phyloP scores from a whole-genome alignment of 2,797 vertebrate species.

The Lacerta agilis region DNA sequence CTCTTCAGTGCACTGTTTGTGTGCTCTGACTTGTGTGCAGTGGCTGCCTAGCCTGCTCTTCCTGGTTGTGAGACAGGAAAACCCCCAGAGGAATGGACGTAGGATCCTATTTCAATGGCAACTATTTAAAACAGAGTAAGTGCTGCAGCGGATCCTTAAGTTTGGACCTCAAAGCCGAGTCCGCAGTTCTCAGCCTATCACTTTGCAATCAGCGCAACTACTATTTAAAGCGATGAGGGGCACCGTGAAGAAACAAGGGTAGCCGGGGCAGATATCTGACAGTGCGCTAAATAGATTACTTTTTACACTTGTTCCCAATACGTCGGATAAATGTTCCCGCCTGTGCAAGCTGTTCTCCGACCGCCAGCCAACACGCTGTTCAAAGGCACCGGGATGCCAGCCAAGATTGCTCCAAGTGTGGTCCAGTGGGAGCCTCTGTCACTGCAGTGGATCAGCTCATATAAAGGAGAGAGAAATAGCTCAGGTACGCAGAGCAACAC shows the following conservation, averaged over 20 bases:
- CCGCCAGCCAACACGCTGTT: constrained; percentile 23
- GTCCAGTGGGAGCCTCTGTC: constrained; percentile 14
- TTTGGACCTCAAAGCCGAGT: neutral
- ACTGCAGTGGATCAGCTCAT: constrained; percentile 12
- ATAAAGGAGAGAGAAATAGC: constrained; percentile 4
- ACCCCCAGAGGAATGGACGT: neutral
- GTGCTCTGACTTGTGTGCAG: neutral
- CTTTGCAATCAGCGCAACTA: neutral
- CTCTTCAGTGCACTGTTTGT: neutral
- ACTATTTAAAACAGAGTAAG: constrained; percentile 7
- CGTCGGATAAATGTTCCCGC: constrained; percentile 28
- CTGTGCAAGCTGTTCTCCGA: constrained; percentile 28
- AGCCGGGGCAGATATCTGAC: neutral
- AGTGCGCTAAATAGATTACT: constrained; percentile 20
- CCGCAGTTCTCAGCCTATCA: neutral
- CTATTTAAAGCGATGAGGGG: constrained; percentile 1
- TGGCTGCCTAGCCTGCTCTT: neutral
- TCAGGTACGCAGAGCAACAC: constrained; percentile 5
- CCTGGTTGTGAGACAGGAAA: neutral
- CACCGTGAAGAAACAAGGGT: neutral
- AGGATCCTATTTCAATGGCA: neutral
- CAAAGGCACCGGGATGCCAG: constrained; percentile 33
- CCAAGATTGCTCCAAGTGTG: constrained; percentile 21
- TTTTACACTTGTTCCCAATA: constrained; percentile 29
- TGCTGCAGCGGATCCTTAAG: neutral